Evolutionary conservation across 2,797 vertebrate species (phyloP).

Genomic region (Enteromius fasciolatus): DNA sequence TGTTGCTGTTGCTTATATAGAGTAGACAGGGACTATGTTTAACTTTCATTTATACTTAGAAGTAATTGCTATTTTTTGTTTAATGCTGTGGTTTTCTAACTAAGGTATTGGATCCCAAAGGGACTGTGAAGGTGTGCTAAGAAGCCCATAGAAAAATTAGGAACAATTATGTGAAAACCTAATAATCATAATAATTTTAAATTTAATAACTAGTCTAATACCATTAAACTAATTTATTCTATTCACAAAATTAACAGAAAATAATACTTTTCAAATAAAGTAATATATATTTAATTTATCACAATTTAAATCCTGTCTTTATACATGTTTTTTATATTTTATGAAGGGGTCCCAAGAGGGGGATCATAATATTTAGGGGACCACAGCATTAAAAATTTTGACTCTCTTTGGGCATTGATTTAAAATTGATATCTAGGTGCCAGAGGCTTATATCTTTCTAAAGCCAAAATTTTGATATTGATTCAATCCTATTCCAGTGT

Average conservation of each 20-base stretch:
- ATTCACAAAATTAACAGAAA: background rate
- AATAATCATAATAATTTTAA: background rate
- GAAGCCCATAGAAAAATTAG: background rate
- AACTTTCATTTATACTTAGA: background rate
- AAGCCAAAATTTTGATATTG: background rate
- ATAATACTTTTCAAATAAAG: background rate
- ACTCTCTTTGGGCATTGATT: background rate
- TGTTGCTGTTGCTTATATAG: background rate
- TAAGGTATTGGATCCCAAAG: background rate
- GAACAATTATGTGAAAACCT: background rate
- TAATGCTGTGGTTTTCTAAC: background rate
- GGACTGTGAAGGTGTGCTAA: background rate
- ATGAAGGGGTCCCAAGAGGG: background rate
- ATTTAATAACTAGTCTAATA: background rate
- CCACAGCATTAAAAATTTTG: background rate
- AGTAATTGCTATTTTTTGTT: background rate
- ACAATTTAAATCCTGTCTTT: too few species aligned
- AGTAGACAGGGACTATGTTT: background rate
- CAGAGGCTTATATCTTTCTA: background rate
- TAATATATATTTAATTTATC: background rate
- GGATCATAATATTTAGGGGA: background rate
- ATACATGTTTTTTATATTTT: background rate
- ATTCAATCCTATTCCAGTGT: conserved; percentile 9
- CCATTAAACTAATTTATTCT: too few species aligned
- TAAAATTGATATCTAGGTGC: background rate